Evolutionary conservation across 1,140 invertebrate genomes (phyloP).

Genomic region (Bursaphelenchus mucronatus): DNA sequence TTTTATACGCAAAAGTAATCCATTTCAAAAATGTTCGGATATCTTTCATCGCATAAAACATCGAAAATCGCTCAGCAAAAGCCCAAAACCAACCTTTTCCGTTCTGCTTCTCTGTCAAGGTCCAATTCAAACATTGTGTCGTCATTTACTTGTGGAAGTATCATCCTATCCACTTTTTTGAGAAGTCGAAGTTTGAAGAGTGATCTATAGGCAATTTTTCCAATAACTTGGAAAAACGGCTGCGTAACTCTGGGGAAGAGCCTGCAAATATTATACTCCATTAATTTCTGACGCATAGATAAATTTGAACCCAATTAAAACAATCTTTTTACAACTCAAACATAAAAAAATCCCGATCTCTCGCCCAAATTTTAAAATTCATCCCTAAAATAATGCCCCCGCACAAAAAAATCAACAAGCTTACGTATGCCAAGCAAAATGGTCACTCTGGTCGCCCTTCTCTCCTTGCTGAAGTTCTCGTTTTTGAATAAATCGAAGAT

Average conservation of each 20-base stretch:
- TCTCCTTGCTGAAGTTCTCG: slow-evolving; percentile 17
- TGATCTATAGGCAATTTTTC: slow-evolving; percentile 5
- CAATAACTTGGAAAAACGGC: not conserved
- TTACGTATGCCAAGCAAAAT: slow-evolving; percentile 44
- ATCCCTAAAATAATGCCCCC: not conserved
- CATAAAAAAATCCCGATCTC: too few relatives aligned
- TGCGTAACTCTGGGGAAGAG: slow-evolving; percentile 1
- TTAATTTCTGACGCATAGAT: too few relatives aligned
- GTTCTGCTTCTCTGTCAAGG: slow-evolving; percentile 12
- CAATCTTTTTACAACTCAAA: too few relatives aligned
- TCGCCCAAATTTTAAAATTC: too few relatives aligned
- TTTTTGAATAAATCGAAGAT: slow-evolving; percentile 55
- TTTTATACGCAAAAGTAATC: slow-evolving; percentile 2
- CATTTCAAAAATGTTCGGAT: too few relatives aligned
- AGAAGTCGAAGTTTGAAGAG: slow-evolving; percentile 12
- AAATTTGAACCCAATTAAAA: too few relatives aligned
- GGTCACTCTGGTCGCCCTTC: slow-evolving; percentile 40
- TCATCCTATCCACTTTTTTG: slow-evolving; percentile 2
- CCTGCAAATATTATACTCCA: not conserved
- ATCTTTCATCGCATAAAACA: too few relatives aligned
- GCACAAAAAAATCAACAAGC: slow-evolving; percentile 4
- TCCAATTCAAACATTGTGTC: slow-evolving; percentile 16
- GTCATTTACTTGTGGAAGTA: slow-evolving; percentile 9
- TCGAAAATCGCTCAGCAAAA: too few relatives aligned
- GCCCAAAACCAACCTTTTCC: not conserved